Evolutionary conservation across 2,797 vertebrate species (phyloP).

Genomic region (Apogon hyalosoma): DNA sequence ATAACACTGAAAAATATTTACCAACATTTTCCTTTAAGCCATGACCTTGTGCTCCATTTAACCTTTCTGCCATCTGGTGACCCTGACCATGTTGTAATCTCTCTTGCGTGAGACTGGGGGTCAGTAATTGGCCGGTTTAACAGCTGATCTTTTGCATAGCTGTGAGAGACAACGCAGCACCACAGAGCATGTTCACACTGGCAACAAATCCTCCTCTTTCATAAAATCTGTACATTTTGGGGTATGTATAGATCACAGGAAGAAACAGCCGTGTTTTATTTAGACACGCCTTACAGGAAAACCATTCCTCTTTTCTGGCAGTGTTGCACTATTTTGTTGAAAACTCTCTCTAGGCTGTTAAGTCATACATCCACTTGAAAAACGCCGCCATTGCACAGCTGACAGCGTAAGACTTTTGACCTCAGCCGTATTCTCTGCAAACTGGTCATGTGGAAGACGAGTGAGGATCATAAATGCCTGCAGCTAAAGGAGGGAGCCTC

Average conservation of each 20-base stretch:
- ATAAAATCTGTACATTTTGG: slow-evolving; percentile 38
- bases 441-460: slow-evolving; percentile 17
- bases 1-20: slow-evolving; percentile 32
- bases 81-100: slow-evolving; percentile 37
- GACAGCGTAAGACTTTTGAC: slow-evolving; percentile 43
- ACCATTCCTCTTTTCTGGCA: not conserved
- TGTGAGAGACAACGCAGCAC: slow-evolving; percentile 20
- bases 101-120: slow-evolving; percentile 13
- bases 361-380: slow-evolving; percentile 43
- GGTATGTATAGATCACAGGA: slow-evolving; percentile 46
- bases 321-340: slow-evolving; percentile 25
- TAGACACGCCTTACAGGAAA: slow-evolving; percentile 26
- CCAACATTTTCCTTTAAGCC: slow-evolving; percentile 27
- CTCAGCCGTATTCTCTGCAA: slow-evolving; percentile 43
- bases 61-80: slow-evolving; percentile 48
- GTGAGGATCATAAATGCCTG: slow-evolving; percentile 41
- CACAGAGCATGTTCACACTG: slow-evolving; percentile 22
- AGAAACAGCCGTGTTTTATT: slow-evolving; percentile 39
- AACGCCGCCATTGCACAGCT: slow-evolving; percentile 29
- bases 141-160: slow-evolving; percentile 24
- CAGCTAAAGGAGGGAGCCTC: slow-evolving; percentile 39
- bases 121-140: slow-evolving; percentile 31
- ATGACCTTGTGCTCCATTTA: slow-evolving; percentile 5
- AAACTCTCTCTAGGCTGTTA: slow-evolving; percentile 31
- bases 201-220: slow-evolving; percentile 39